These are phyloP conservation scores for Polymixis lichenea DNA, from an alignment of 2,888 invertebrate species.

Conservation along the genomic window DNA sequence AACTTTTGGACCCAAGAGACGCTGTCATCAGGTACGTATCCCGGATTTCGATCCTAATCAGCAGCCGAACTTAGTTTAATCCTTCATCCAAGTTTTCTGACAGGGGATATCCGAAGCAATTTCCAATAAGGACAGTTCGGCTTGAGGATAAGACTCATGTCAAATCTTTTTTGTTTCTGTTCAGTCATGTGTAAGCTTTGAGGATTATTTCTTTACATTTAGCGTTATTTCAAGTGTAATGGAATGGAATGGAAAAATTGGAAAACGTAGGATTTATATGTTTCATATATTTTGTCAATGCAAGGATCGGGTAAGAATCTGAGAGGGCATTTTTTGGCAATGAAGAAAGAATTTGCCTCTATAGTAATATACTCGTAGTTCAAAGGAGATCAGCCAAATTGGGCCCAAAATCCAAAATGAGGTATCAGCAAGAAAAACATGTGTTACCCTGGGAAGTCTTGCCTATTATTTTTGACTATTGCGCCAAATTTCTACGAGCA, in stretches of 20 bases:
- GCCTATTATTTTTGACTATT: no score
- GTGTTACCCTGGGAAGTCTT: no score
- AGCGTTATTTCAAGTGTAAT: constrained; percentile 32
- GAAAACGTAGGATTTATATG: constrained; percentile 12
- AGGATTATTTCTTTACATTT: constrained; percentile 42
- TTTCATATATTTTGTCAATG: background rate
- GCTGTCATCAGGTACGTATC: constrained; percentile 51
- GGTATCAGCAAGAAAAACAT: no score
- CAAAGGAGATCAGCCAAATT: no score
- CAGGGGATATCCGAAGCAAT: constrained; percentile 63
- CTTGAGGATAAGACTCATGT: constrained; percentile 61
- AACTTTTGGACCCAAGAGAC: constrained; percentile 40
- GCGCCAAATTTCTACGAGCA: no score
- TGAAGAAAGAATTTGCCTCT: background rate
- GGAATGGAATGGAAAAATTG: background rate
- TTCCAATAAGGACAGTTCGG: constrained; percentile 66
- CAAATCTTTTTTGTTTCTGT: constrained; percentile 68
- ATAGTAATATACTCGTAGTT: background rate
- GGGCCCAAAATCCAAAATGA: no score
- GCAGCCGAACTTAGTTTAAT: constrained; percentile 62
- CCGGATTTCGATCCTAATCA: constrained; percentile 54
- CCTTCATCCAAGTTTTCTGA: constrained; percentile 66
- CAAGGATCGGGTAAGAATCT: background rate
- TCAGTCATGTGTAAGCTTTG: constrained; percentile 65
- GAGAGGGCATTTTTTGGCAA: background rate